Evolutionary conservation across 2,113 vertebrate species (phyloP).

Genomic region (Bos indicus): DNA sequence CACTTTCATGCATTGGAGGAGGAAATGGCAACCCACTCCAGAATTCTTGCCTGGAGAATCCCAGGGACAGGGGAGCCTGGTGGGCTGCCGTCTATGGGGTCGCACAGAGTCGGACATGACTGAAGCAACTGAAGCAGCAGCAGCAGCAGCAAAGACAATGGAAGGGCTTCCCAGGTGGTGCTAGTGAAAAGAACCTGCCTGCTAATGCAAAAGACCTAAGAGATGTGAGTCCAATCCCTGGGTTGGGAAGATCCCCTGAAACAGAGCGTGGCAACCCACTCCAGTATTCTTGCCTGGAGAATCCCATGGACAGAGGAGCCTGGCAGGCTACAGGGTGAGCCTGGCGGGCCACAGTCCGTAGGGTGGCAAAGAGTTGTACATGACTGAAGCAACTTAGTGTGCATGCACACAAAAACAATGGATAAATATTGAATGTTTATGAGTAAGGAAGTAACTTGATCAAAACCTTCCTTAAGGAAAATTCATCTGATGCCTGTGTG

Average conservation of each 20-base stretch:
- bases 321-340: background rate
- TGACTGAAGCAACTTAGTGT: background rate
- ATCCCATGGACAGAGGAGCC: background rate
- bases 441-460: slow-evolving; percentile 16
- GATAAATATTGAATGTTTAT: slow-evolving; percentile 4
- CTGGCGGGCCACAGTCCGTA: background rate
- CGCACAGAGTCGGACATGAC: too few species aligned
- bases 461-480: slow-evolving; percentile 42
- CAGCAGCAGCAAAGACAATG: background rate
- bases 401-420: background rate
- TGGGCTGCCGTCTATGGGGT: too few species aligned
- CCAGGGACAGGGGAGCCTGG: too few species aligned
- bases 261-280: background rate
- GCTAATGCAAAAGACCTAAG: background rate
- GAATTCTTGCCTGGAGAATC: too few species aligned
- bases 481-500: background rate
- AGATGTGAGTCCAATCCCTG: background rate
- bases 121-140: too few species aligned
- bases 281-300: background rate
- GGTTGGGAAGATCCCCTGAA: background rate
- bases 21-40: too few species aligned
- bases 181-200: background rate
- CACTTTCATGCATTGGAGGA: too few species aligned
- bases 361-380: background rate
- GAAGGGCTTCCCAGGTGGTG: background rate